These are phyloP conservation scores for Anastatus disparis DNA, from an alignment of 1,140 invertebrate genomes.

Conservation along the genomic window DNA sequence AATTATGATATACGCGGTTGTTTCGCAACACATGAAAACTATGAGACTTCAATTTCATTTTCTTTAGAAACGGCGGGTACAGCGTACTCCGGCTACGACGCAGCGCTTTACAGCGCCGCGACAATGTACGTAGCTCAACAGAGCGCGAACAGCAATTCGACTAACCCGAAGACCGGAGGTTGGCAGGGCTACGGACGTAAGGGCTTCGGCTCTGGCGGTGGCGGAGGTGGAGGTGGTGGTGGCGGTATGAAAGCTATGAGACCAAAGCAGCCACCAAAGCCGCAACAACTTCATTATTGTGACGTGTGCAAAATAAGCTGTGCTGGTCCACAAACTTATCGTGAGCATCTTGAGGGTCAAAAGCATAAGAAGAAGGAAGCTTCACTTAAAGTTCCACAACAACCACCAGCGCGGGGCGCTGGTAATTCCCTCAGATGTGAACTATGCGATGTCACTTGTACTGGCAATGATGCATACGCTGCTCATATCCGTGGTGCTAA, in stretches of 20 bases:
- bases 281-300: slow-evolving; percentile 93
- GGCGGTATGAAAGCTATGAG: slow-evolving; percentile 73
- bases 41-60: slow-evolving; percentile 66
- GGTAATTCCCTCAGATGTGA: slow-evolving; percentile 84
- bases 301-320: slow-evolving; percentile 98
- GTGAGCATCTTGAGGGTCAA: slow-evolving; percentile 97
- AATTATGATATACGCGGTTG: slow-evolving; percentile 21
- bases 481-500: slow-evolving; percentile 97
- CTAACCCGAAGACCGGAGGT: slow-evolving; percentile 70
- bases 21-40: slow-evolving; percentile 38
- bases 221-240: slow-evolving; percentile 68
- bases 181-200: slow-evolving; percentile 80
- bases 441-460: slow-evolving; percentile 97
- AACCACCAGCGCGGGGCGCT: slow-evolving; percentile 66
- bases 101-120: slow-evolving; percentile 91
- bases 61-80: slow-evolving; percentile 66
- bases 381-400: slow-evolving; percentile 80
- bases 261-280: slow-evolving; percentile 85
- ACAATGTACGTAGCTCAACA: slow-evolving; percentile 92
- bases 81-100: slow-evolving; percentile 86
- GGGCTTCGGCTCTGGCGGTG: slow-evolving; percentile 70
- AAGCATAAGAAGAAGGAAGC: slow-evolving; percentile 99
- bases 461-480: slow-evolving; percentile 96
- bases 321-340: slow-evolving; percentile 94
- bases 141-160: slow-evolving; percentile 71